A percentile compares a stretch with the other conserved stretches of the same genome.
phyloP scores from a whole-genome alignment of 1,140 invertebrate species.

The Drosophila mauritiana region DNA sequence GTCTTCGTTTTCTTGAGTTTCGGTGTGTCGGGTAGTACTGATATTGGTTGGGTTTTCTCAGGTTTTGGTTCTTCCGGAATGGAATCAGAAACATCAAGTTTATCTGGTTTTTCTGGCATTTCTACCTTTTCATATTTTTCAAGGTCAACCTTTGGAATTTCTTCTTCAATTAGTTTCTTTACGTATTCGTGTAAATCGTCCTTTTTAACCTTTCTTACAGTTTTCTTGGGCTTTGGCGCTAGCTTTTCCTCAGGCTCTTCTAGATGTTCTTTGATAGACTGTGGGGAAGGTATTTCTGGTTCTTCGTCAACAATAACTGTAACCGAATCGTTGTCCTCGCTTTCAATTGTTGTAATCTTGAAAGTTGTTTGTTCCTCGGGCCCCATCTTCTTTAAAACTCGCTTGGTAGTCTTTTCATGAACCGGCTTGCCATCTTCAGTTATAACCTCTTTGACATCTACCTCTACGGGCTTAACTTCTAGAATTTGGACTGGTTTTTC shows the following conservation, averaged over 20 bases:
- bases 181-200: slow-evolving; percentile 73
- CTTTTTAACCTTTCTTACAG: slow-evolving; percentile 68
- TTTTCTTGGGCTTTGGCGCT: slow-evolving; percentile 79
- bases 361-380: slow-evolving; percentile 83
- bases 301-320: slow-evolving; percentile 72
- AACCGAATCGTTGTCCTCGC: slow-evolving; percentile 76
- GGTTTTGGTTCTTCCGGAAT: slow-evolving; percentile 19
- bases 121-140: slow-evolving; percentile 77
- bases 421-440: slow-evolving; percentile 71
- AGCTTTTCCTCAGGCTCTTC: slow-evolving; percentile 54
- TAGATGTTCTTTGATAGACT: slow-evolving; percentile 37
- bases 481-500: slow-evolving; percentile 55
- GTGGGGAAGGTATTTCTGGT: slow-evolving; percentile 33
- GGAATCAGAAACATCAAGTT: slow-evolving; percentile 20
- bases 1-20: slow-evolving; percentile 58
- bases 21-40: slow-evolving; percentile 30
- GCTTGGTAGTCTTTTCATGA: slow-evolving; percentile 81
- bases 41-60: slow-evolving; percentile 21
- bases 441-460: slow-evolving; percentile 59
- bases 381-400: slow-evolving; percentile 82
- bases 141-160: slow-evolving; percentile 75
- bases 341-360: slow-evolving; percentile 84
- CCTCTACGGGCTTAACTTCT: slow-evolving; percentile 67
- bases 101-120: slow-evolving; percentile 55
- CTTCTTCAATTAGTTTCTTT: slow-evolving; percentile 61